Evolutionary conservation across 2,797 vertebrate species (phyloP), one percentile per base, ranked within the genome.

Genomic region (Tinamus major): DNA sequence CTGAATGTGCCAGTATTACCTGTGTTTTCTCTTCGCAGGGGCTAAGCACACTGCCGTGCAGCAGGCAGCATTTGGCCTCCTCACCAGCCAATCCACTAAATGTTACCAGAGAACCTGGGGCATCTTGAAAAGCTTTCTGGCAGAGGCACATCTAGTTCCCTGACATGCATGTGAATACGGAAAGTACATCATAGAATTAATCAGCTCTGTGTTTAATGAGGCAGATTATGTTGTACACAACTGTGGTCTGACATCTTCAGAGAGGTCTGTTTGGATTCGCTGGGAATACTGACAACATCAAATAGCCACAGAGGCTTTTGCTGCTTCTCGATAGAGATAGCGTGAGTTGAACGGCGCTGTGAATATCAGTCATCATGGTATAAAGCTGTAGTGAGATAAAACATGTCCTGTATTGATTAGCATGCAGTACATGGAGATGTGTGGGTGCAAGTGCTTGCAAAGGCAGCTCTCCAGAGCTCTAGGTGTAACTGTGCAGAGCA

Each of bases 381-480:
- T 77, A 81, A 91, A 91, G 90, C 79, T 92, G 90, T 89, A 90
- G 88, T 2, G 61, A 94, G 95, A 96, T 91, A 94, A 96, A 94
- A 79, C 79, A 88, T 80, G 91, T 96, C 95, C 95, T 94, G 86
- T 85, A 92, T 53, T 92, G 94, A 96, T 87, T 72, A 79, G 61
- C 71, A 53, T 84, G 90, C 83, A 46, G 85, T 74, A 76, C 84
- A 82, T 5, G 56, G 86, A 91, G 93, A 56, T 1, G 61, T 68
- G 44, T 61, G 56, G 80, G 86, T 91, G 75, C 75, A 89, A 64
- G 88, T 86, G 44, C 49, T 13, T 87, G 67, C 65, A 81, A 82
- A 74, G 19, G 77, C 1, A 79, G 75, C 39, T 92, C 74, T 86
- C 65, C 70, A 90, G 90, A 82, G 90, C 61, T 77, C 35, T 84